Base-by-base conservation (phyloP, 2,113 vertebrate genomes). In the Ceyx cyanopectus region DNA sequence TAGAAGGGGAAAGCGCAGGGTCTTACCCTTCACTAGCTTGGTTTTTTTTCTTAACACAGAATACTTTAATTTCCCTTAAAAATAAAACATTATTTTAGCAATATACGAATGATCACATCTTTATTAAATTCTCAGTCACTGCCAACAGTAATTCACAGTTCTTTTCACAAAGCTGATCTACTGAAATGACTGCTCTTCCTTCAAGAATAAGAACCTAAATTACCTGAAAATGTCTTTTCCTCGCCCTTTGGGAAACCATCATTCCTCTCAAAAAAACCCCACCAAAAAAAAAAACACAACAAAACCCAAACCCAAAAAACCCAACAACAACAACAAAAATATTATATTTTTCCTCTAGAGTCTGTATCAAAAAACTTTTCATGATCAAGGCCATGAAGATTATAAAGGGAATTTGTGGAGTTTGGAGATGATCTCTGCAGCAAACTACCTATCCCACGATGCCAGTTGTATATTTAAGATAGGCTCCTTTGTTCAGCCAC, bases 241-340 rank as follows among this genome's bases (percentile, higher is more conserved):
- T 57, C 5, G n/a, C 12, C 0, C 0, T 43, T 5, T 26, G 11
- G 46, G 81, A 67, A 20, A 72, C 9, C 3, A 32, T 69, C 51
- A 81, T 74, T 70, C 37, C 16, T 63, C 46, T 65, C n/a, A 1
- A 23, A 41, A 54, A 57, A 65, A 19, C 15, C 45, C 45, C 45
- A 45, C 6, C 50, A 23, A 20, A 20, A 46, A 46, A 46, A 46
- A 46, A 46, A 46, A 19, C 7, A 2, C 8, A 46, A 46, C 17
- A 16, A 46, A 46, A 18, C 45, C 14, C 45, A 15, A 46, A 46
- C 45, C 17, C 45, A 46, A 18, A 46, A 18, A 46, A 46, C 8
- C 46, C 45, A 46, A 46, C 19, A 46, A 37, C 37, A 32, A 29
- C 37, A 37, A 37, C 37, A 37, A 37, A 10, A 37, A 37, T 37